Evolutionary conservation across 2,888 invertebrate species (phyloP), one percentile per base, ranked within the genome.

Genomic region (Drosophila demipolita): DNA sequence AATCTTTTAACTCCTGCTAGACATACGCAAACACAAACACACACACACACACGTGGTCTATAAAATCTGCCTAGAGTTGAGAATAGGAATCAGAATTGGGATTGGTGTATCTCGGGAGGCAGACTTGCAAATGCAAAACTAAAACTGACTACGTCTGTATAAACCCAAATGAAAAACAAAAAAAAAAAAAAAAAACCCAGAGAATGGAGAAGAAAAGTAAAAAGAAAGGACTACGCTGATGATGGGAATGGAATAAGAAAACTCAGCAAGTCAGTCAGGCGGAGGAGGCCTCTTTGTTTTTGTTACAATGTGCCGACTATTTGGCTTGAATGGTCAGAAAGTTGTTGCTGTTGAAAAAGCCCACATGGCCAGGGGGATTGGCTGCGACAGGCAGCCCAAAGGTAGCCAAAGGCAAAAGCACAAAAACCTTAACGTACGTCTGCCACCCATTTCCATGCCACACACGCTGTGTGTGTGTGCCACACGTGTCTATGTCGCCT

Each of bases 261-360:
- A 80, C 77, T 86, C 75, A 75, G 80, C 89, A 83, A 83, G 81
- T 83, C 82, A 88, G 83, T 75, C 86, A 85, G 38, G 11, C 38
- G n/a, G 38, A 26, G 48, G 73, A 62, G 66, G 67, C 82, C 64
- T 70, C 65, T 69, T 81, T 78, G 82, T 88, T 90, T 83, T 87
- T 75, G 80, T 58, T 70, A 75, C 75, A 88, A 82, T 78, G 80
- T 85, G 67, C 86, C 62, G 86, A 75, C 79, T 67, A 74, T 88
- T 88, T 88, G 76, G 72, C 70, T 80, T 76, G 80, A 88, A 88
- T 88, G 89, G 87, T 80, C 83, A 88, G 73, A 77, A 88, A 86
- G 90, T 86, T 86, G 45, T 66, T 52, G 82, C 65, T 66, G 29
- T 12, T 9, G 52, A 71, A 77, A 81, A 66, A 63, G 66, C 82